Evolutionary conservation across 2,113 vertebrate genomes (phyloP), one percentile per base, ranked within the genome.

Genomic region (Puntigrus tetrazona): DNA sequence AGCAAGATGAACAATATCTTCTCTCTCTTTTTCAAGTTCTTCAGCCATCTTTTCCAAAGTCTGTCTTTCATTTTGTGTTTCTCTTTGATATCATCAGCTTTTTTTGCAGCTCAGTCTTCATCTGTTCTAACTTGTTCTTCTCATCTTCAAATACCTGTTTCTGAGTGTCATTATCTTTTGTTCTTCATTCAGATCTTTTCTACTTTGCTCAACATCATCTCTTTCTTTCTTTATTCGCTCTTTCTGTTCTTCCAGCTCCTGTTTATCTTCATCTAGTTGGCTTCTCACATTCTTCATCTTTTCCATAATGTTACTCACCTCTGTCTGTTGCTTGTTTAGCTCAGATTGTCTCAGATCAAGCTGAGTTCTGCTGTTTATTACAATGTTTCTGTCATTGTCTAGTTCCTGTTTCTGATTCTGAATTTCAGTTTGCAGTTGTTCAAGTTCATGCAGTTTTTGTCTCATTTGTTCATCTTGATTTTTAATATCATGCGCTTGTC

Each of bases 81-180:
- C 13, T 52, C 57, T 77, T 78, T 67, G 0, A 86, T 7, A 13
- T 84, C 67, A 59, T 86, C 59, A 36, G 4, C 38, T 87, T 80
- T 5, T 59, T 77, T 34, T 85, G 59, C 38, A 85, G 50, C 8
- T 55, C 78, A 11, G 10, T 25, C 76, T 47, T 82, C 31, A 78
- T 36, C 57, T 41, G 55, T 47, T 85, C 45, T 29, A 82, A 31
- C n/a, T 85, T 61, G 10, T 52, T 45, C 41, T 82, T 85, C 45
- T 82, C 61, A 34, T 63, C 34, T 47, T 75, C 18, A 75, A 76
- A 47, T 3, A 20, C 47, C 63, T 75, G 34, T 74, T 83, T 74
- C 20, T n/a, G n/a, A 31, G 13, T 1, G 7, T 67, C 6, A 34
- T 34, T 7, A 31, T 34, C 14, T 67, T 67, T 18, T 18, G 16